Percentiles rank a stretch among this genome's conserved stretches.
Evolutionary conservation across 1,140 invertebrate species (phyloP).

Genomic region (Physella acuta): DNA sequence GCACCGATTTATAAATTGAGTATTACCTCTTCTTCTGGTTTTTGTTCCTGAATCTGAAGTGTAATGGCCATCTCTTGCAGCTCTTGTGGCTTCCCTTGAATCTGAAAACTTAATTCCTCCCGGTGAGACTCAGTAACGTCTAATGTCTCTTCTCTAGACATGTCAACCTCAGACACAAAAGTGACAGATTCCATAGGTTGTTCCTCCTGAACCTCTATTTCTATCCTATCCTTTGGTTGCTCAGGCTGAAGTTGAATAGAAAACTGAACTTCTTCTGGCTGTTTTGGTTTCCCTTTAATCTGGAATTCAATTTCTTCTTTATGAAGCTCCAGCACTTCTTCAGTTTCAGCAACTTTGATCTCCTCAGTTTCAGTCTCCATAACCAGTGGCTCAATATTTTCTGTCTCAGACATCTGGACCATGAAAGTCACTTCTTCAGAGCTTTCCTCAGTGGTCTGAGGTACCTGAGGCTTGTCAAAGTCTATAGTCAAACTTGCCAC

Average conservation of each 20-base stretch:
- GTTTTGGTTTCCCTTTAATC: slow-evolving; percentile 36
- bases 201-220: slow-evolving; percentile 22
- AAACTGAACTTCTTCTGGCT: slow-evolving; percentile 43
- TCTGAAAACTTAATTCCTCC: slow-evolving; percentile 41
- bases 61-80: slow-evolving; percentile 28
- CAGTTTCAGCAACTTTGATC: slow-evolving; percentile 29
- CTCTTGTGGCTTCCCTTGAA: slow-evolving; percentile 34
- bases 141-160: slow-evolving; percentile 15
- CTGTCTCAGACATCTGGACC: slow-evolving; percentile 34
- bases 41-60: slow-evolving; percentile 27
- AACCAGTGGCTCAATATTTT: slow-evolving; percentile 35
- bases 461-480: slow-evolving; percentile 14
- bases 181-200: slow-evolving; percentile 23
- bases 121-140: slow-evolving; percentile 30
- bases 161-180: slow-evolving; percentile 29
- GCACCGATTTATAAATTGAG: no score
- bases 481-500: slow-evolving; percentile 11
- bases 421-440: slow-evolving; percentile 39
- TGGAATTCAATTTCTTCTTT: slow-evolving; percentile 46
- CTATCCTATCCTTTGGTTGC: slow-evolving; percentile 5
- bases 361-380: slow-evolving; percentile 32
- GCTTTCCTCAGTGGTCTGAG: slow-evolving; percentile 16
- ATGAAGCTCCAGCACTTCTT: slow-evolving; percentile 36
- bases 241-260: slow-evolving; percentile 36
- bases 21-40: slow-evolving; percentile 21